These are phyloP conservation scores for Erebia aethiops DNA, from an alignment of 2,888 invertebrate species.

Conservation along the genomic window DNA sequence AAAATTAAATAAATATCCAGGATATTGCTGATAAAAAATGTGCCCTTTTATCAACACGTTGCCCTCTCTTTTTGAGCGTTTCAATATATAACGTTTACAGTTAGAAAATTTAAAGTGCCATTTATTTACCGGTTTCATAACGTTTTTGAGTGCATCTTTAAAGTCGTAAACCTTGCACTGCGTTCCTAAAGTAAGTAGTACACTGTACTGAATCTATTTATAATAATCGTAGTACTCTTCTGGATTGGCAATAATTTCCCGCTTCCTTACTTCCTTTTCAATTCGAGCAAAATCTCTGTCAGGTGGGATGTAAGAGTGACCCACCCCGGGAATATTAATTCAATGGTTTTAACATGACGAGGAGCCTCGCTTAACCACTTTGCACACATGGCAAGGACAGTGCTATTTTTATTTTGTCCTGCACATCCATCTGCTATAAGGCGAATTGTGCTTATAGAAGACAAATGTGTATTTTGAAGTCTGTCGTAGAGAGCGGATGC, in stretches of 20 bases:
- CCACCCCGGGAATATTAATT: neutral
- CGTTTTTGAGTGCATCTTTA: constrained; percentile 39
- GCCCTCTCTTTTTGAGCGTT: constrained; percentile 40
- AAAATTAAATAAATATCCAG: too few species aligned
- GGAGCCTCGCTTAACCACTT: too few species aligned
- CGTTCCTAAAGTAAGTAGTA: constrained; percentile 3
- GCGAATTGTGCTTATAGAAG: too few species aligned
- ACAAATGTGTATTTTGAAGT: too few species aligned
- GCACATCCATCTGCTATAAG: too few species aligned
- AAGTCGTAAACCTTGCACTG: constrained; percentile 41
- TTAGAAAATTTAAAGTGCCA: constrained; percentile 42
- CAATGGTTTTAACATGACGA: too few species aligned
- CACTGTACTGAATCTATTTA: neutral
- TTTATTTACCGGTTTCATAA: constrained; percentile 39
- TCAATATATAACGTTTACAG: constrained; percentile 42
- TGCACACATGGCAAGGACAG: too few species aligned
- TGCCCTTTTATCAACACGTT: constrained; percentile 43
- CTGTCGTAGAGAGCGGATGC: too few species aligned
- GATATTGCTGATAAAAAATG: constrained; percentile 32
- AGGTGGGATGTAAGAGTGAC: constrained; percentile 4
- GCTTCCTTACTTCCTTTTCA: constrained; percentile 11
- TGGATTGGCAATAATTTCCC: constrained; percentile 1
- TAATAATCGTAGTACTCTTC: constrained; percentile 12
- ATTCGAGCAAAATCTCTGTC: constrained; percentile 9
- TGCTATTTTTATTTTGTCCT: too few species aligned